phyloP scores from a whole-genome alignment of 2,888 invertebrate genomes.

The Pristionchus maxplancki region DNA sequence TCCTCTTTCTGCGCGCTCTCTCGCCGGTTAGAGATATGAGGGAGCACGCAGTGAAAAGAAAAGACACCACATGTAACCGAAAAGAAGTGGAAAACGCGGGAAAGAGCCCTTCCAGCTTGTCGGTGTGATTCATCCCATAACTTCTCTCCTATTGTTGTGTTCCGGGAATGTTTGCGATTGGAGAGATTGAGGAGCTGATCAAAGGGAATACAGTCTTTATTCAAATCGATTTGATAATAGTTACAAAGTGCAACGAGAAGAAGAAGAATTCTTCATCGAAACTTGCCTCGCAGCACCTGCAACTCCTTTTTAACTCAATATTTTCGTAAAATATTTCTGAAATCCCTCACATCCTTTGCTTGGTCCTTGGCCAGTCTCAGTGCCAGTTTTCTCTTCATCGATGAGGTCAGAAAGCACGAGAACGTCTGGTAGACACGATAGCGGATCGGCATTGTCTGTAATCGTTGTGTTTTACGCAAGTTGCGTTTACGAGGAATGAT shows the following conservation, averaged over 20 bases:
- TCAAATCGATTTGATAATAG: too few species aligned
- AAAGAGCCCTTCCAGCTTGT: neutral
- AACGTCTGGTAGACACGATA: constrained; percentile 2
- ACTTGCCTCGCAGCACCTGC: constrained; percentile 20
- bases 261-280: neutral
- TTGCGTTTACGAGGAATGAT: neutral
- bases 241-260: too few species aligned
- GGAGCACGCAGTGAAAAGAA: neutral
- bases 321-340: neutral
- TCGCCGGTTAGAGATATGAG: neutral
- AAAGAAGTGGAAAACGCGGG: neutral
- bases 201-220: too few species aligned
- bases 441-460: neutral
- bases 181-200: neutral
- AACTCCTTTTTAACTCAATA: neutral
- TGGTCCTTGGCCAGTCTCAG: constrained; percentile 39
- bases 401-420: constrained; percentile 17
- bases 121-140: neutral
- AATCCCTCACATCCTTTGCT: constrained; percentile 13
- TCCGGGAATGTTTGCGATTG: neutral
- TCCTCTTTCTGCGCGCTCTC: too few species aligned
- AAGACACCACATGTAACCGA: too few species aligned
- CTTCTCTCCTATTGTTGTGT: neutral
- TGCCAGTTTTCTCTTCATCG: constrained; percentile 30
- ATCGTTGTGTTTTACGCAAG: neutral